Evolutionary conservation across 1,140 invertebrate genomes (phyloP).

Genomic region (Asobara japonica): DNA sequence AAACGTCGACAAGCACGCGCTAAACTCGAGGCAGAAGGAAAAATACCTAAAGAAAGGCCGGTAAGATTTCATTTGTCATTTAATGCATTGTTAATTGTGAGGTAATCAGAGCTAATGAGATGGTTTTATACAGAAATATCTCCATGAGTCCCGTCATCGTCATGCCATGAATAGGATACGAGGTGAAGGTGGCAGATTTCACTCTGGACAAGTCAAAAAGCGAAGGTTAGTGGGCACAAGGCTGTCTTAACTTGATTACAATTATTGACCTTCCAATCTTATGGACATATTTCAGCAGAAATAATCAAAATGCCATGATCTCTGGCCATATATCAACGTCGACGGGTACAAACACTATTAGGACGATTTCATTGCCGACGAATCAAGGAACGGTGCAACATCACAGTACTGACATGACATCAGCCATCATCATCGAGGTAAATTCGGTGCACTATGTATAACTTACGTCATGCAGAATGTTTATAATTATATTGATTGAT

Average conservation of each 20-base stretch:
- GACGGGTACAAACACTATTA: constrained; percentile 48
- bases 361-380: constrained; percentile 51
- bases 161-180: constrained; percentile 98
- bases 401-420: constrained; percentile 52
- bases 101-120: constrained; percentile 1
- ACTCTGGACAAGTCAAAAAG: constrained; percentile 79
- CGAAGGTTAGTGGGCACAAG: constrained; percentile 60
- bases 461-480: not conserved
- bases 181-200: constrained; percentile 96
- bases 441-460: constrained; percentile 18
- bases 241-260: constrained; percentile 28
- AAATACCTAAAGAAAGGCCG: constrained; percentile 95
- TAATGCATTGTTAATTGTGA: constrained; percentile 19
- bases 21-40: constrained; percentile 89
- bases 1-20: constrained; percentile 90
- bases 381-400: constrained; percentile 50
- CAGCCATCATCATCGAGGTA: constrained; percentile 58
- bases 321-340: constrained; percentile 49
- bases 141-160: constrained; percentile 97
- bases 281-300: too few species aligned
- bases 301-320: constrained; percentile 47
- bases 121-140: constrained; percentile 83
- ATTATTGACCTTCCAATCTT: not conserved
- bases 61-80: constrained; percentile 64
- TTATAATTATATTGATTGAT: constrained; percentile 2